Base-by-base conservation (phyloP, 53 echinoderm and acorn worm genomes). In the Holothuria leucospilota region DNA sequence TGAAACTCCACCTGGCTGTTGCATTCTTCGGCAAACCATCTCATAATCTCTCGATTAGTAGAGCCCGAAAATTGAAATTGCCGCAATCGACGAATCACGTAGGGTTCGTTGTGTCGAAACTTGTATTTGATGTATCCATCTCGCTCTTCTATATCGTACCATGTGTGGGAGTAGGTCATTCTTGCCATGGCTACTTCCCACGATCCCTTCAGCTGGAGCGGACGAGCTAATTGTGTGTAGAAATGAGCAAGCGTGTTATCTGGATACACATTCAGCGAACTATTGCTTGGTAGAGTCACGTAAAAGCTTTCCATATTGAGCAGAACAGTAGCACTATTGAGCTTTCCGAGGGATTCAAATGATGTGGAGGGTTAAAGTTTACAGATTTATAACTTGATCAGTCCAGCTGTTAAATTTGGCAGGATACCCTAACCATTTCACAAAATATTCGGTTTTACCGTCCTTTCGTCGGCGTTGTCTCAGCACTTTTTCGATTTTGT, bases 371-470 rank as follows among this genome's bases (percentile, higher is more conserved):
- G 42, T 9, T 6, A 42, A 42, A 9, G 42, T 42, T 86, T 82
- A 91, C 71, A 87, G n/a, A 16, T 64, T 65, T 29, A 62, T 65
- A 16, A 87, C 7, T 20, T 46, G 62, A 24, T 69, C 59, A 20
- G 84, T 85, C 93, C 93, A 90, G 26, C 87, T 87, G 75, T 93
- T 84, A 42, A 90, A 90, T 58, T 87, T 86, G 29, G 60, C 16
- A 5, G 86, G 73, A 29, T 90, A 92, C 27, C 90, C 90, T 13
- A 30, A 26, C 87, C 87, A n/a, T n/a, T n/a, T n/a, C n/a, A n/a
- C n/a, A n/a, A n/a, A n/a, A n/a, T n/a, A n/a, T n/a, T n/a, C n/a
- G 87, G 25, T 90, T 23, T 77, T 90, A 26, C 90, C 88, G 13
- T 87, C 66, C 12, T 79, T 38, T 58, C 74, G 90, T 75, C 52